Conservation (phyloP, 23 tunicate genomes). For the Trididemnum clinides region DNA sequence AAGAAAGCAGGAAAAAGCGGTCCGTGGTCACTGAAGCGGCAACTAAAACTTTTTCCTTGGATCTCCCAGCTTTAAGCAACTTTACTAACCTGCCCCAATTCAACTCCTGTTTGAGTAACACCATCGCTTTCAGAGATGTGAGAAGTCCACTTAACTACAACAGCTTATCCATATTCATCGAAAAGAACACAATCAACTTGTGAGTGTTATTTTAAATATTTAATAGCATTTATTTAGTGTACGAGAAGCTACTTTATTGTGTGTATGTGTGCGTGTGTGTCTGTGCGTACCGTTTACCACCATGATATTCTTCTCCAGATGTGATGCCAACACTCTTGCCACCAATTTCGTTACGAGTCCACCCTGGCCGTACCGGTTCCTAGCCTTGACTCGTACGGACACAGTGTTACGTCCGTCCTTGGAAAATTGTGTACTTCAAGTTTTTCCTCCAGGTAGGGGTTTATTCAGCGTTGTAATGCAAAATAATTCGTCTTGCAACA, state of each 20-base stretch:
- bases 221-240: neutral
- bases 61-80: no score
- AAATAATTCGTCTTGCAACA: no score
- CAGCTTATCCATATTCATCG: neutral
- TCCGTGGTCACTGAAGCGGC: no score
- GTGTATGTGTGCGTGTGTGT: no score
- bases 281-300: no score
- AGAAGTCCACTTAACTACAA: neutral
- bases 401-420: neutral
- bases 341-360: neutral
- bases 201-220: neutral
- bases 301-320: no score
- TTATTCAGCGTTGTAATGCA: no score
- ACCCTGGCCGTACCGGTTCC: conserved; percentile 23
- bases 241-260: no score
- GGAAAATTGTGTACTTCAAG: neutral
- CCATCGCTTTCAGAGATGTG: neutral
- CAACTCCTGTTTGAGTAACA: neutral
- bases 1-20: no score
- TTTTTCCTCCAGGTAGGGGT: conserved; percentile 32
- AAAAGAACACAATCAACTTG: neutral
- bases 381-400: conserved; percentile 9
- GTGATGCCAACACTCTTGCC: neutral
- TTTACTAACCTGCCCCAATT: neutral
- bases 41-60: no score